Percentiles rank a stretch among this genome's conserved stretches.
These are phyloP conservation scores for Turritopsis dohrnii DNA, from an alignment of 30 jellyfish, hydroid and myxozoan genomes.

Conservation along the genomic window DNA sequence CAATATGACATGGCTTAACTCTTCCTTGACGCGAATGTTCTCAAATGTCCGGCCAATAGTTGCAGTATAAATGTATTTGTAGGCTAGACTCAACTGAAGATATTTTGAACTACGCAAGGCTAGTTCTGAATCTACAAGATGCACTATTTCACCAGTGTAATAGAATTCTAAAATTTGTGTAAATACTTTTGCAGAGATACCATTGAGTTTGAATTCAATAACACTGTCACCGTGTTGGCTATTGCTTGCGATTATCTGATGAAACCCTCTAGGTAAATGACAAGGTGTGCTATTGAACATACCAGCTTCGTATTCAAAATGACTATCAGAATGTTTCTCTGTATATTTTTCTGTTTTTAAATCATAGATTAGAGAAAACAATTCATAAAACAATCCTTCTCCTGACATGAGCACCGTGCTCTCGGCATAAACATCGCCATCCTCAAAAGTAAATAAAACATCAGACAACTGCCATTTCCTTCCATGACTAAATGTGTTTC, in stretches of 20 bases:
- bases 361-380: background rate
- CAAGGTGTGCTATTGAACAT: slow-evolving; percentile 42
- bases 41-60: background rate
- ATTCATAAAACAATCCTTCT: slow-evolving; percentile 42
- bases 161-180: slow-evolving; percentile 44
- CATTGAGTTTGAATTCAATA: slow-evolving; percentile 34
- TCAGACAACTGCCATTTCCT: slow-evolving; percentile 27
- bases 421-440: slow-evolving; percentile 58
- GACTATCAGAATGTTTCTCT: background rate
- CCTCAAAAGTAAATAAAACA: slow-evolving; percentile 57
- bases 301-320: slow-evolving; percentile 42
- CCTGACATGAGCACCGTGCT: slow-evolving; percentile 53
- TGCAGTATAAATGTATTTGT: background rate
- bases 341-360: background rate
- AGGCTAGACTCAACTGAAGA: background rate
- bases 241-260: slow-evolving; percentile 33
- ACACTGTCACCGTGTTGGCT: slow-evolving; percentile 22
- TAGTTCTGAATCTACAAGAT: slow-evolving; percentile 19
- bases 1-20: background rate
- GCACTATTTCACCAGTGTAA: slow-evolving; percentile 57
- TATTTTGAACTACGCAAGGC: background rate
- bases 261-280: slow-evolving; percentile 59
- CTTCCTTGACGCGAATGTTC: background rate
- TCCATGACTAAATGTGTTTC: background rate
- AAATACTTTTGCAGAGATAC: slow-evolving; percentile 22